A percentile compares a stretch with the other conserved stretches of the same genome.
Conservation (phyloP, 2,113 vertebrate species). For the Hippocampus mohnikei region DNA sequence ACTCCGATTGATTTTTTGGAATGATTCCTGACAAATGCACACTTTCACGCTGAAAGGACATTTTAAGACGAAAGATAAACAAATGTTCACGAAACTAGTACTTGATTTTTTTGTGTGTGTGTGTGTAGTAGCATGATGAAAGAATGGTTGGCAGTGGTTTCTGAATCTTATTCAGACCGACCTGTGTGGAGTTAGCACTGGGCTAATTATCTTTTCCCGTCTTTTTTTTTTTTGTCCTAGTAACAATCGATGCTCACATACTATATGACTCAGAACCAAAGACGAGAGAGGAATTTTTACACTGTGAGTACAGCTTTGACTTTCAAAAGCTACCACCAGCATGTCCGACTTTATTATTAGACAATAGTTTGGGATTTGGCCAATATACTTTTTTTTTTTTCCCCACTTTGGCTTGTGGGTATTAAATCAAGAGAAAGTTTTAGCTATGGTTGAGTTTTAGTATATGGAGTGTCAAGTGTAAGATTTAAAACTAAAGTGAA, state of each 20-base stretch:
- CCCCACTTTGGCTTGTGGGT: background rate
- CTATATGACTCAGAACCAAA: conserved; percentile 43
- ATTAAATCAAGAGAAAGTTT: background rate
- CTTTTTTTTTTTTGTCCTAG: background rate
- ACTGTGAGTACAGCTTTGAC: conserved; percentile 56
- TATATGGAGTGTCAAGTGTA: background rate
- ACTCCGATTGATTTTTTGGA: background rate
- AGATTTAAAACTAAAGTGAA: too few relatives aligned
- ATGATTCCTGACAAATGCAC: background rate
- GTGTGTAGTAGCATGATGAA: too few relatives aligned
- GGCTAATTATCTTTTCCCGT: background rate
- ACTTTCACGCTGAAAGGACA: background rate
- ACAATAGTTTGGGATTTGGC: too few relatives aligned
- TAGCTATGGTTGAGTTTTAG: too few relatives aligned
- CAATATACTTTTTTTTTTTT: too few relatives aligned
- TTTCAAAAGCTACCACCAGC: too few relatives aligned
- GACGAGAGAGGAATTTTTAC: conserved; percentile 64
- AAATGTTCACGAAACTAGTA: background rate
- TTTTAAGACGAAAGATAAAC: background rate
- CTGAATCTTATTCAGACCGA: too few relatives aligned
- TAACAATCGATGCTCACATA: conserved; percentile 22
- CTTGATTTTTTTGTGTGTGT: background rate
- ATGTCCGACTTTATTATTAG: too few relatives aligned
- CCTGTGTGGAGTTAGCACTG: too few relatives aligned
- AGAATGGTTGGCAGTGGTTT: too few relatives aligned